phyloP scores from a whole-genome alignment of 2,888 invertebrate genomes.

The Venusia cambrica region DNA sequence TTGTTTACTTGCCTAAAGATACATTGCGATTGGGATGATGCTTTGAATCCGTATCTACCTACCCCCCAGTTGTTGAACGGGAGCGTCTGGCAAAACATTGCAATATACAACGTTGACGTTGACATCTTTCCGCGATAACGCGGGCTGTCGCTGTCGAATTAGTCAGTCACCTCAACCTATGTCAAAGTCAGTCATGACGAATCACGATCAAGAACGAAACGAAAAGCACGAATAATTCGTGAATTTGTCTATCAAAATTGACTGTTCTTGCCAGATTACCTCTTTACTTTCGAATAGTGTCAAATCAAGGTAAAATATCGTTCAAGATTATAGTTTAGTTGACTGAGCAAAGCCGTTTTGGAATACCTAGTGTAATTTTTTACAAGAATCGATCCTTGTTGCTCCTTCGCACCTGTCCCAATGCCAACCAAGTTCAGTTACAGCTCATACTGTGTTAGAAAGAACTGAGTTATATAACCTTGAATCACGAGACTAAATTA shows the following conservation, averaged over 20 bases:
- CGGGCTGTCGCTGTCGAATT: too few species aligned
- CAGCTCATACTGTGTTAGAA: conserved; percentile 52
- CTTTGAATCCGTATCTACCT: too few species aligned
- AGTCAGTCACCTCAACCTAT: too few species aligned
- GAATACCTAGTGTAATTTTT: conserved; percentile 24
- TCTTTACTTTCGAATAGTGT: conserved; percentile 65
- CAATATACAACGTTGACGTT: too few species aligned
- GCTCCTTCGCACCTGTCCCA: too few species aligned
- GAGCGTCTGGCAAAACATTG: too few species aligned
- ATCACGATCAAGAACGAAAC: conserved; percentile 42
- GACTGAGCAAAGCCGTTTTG: conserved; percentile 22
- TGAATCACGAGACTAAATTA: conserved; percentile 77
- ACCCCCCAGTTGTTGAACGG: too few species aligned
- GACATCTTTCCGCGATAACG: too few species aligned
- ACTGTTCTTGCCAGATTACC: conserved; percentile 58
- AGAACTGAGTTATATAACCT: conserved; percentile 78
- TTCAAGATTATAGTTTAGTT: conserved; percentile 39
- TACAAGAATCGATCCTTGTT: conserved; percentile 16
- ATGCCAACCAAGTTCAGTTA: conserved; percentile 35
- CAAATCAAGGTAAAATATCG: conserved; percentile 70
- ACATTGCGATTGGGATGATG: too few species aligned
- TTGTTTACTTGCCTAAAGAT: too few species aligned
- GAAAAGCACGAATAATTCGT: conserved; percentile 59
- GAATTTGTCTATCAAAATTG: conserved; percentile 62
- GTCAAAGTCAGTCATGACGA: too few species aligned